Percentiles rank a stretch among this genome's conserved stretches.
These are phyloP conservation scores for Danio jaintianensis DNA, from an alignment of 2,797 vertebrate species.

Conservation along the genomic window DNA sequence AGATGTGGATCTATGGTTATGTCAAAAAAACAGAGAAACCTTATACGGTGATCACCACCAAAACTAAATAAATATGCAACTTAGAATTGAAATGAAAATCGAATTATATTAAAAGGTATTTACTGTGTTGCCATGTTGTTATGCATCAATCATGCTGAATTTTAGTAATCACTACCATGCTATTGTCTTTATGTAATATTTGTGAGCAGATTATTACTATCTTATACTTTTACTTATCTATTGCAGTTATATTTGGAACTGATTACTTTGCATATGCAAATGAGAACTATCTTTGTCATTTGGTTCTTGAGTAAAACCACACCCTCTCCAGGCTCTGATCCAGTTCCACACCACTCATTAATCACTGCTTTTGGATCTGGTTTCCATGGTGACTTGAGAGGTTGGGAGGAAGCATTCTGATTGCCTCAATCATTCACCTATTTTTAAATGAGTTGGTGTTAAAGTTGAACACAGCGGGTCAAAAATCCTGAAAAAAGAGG, in stretches of 20 bases:
- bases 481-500: neutral
- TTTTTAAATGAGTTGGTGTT: conserved; percentile 22
- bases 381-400: conserved; percentile 61
- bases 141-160: neutral
- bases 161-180: neutral
- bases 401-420: conserved; percentile 33
- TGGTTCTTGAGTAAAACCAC: conserved; percentile 42
- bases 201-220: no score
- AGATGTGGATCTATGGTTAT: neutral
- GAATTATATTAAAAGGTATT: neutral
- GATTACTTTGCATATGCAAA: conserved; percentile 66
- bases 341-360: conserved; percentile 56
- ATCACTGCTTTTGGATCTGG: conserved; percentile 54
- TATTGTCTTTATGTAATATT: conserved; percentile 40
- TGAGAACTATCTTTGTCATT: conserved; percentile 58
- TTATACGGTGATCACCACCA: neutral
- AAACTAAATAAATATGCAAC: neutral
- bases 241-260: conserved; percentile 60
- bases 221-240: no score
- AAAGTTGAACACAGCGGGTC: neutral
- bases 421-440: conserved; percentile 21
- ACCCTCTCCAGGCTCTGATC: conserved; percentile 44
- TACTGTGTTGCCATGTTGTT: neutral
- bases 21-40: neutral
- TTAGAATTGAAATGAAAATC: neutral